Evolutionary conservation across 2,797 vertebrate species (phyloP).

Genomic region (Trachops cirrhosus): DNA sequence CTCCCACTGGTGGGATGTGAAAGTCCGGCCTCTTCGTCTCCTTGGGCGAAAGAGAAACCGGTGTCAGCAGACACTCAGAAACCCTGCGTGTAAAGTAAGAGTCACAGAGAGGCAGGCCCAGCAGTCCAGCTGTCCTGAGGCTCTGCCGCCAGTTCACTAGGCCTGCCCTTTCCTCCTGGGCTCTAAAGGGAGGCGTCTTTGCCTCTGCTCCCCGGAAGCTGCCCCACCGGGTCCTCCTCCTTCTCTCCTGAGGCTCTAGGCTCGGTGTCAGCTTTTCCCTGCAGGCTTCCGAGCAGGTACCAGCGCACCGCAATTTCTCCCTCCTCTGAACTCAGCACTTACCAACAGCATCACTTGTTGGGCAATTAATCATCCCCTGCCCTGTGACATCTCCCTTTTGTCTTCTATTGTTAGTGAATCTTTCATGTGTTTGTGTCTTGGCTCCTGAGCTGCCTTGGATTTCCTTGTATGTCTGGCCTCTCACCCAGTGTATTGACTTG

Average conservation of each 20-base stretch:
- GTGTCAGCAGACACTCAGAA: not conserved
- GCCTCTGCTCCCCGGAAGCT: fast-evolving
- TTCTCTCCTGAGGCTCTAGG: not conserved
- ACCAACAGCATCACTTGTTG: not conserved
- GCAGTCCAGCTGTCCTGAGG: fast-evolving
- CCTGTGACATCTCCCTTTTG: not conserved
- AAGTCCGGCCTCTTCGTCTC: not conserved
- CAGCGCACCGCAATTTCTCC: not conserved
- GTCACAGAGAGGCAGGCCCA: not conserved
- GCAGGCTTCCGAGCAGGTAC: not conserved
- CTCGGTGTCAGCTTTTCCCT: too few species aligned
- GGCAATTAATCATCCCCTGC: not conserved
- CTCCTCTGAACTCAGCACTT: not conserved
- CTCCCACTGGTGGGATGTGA: not conserved
- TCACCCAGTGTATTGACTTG: not conserved
- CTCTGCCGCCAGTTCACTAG: not conserved
- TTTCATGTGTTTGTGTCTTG: not conserved
- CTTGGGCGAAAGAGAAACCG: not conserved
- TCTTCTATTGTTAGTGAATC: slow-evolving; percentile 2
- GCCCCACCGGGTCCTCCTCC: not conserved
- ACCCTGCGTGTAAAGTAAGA: not conserved
- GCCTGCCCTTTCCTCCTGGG: not conserved
- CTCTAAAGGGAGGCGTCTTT: not conserved
- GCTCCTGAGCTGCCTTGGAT: not conserved
- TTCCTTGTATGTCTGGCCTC: not conserved